phyloP scores from a whole-genome alignment of 2,888 invertebrate species.

The Pegoplata infirma region DNA sequence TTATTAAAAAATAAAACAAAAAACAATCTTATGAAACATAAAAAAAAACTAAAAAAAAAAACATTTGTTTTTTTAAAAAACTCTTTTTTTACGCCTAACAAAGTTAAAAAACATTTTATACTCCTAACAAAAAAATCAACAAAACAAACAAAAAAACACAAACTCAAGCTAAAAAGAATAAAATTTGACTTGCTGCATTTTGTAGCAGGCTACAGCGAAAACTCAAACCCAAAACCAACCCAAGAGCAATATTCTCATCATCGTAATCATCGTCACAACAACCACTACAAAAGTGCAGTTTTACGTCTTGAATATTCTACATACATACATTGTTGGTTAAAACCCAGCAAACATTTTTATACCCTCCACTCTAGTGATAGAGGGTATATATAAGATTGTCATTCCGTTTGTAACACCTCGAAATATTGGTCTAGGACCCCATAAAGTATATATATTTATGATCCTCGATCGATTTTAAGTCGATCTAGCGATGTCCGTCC shows the following conservation, averaged over 20 bases:
- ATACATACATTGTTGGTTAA: no score
- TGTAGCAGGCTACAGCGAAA: conserved; percentile 30
- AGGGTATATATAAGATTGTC: no score
- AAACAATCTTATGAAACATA: not conserved
- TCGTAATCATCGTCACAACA: not conserved
- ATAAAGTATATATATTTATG: no score
- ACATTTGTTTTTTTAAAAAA: conserved; percentile 33
- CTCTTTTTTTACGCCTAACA: conserved; percentile 50
- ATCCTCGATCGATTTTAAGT: no score
- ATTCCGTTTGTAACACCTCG: no score
- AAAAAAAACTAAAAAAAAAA: conserved; percentile 10
- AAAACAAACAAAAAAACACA: conserved; percentile 8
- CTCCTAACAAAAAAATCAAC: conserved; percentile 26
- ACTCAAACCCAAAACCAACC: not conserved
- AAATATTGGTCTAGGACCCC: no score
- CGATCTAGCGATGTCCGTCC: no score
- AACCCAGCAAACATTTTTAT: no score
- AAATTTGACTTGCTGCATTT: conserved; percentile 45
- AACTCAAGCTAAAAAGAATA: conserved; percentile 15
- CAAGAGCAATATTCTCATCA: no score
- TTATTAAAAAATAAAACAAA: not conserved
- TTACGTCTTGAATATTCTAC: no score
- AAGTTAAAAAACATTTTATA: conserved; percentile 41
- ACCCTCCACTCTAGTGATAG: no score
- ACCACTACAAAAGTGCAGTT: not conserved